Conservation (phyloP, 2,797 vertebrate species). For the Yasuhikotakia modesta region DNA sequence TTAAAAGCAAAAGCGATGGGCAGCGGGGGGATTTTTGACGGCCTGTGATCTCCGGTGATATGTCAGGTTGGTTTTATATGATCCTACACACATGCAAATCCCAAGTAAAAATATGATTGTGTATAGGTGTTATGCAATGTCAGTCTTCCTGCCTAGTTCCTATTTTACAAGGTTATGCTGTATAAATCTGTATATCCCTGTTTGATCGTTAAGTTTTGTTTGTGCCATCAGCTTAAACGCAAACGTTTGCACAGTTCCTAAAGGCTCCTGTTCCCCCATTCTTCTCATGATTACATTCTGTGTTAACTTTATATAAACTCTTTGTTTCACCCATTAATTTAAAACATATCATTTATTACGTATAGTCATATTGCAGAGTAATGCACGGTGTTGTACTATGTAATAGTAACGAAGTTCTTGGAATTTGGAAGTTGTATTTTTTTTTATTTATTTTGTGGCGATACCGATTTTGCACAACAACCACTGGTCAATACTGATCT, state of each 20-base stretch:
- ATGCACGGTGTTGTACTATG: constrained; percentile 9
- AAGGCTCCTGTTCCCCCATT: neutral
- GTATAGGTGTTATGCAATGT: neutral
- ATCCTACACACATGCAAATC: neutral
- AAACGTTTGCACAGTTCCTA: constrained; percentile 20
- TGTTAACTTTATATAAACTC: neutral
- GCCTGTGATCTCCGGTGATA: constrained; percentile 25
- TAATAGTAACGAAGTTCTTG: neutral
- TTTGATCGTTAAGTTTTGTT: neutral
- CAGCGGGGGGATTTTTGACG: constrained; percentile 1
- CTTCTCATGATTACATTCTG: neutral
- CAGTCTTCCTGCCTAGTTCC: neutral
- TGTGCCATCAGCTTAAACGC: neutral
- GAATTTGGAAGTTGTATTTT: no score
- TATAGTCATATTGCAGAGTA: constrained; percentile 20
- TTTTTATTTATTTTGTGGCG: neutral
- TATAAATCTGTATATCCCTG: neutral
- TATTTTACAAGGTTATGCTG: neutral
- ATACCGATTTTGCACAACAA: no score
- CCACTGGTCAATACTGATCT: no score
- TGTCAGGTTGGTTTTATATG: constrained; percentile 36
- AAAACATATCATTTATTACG: neutral
- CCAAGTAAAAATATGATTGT: neutral
- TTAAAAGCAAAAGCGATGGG: constrained; percentile 12
- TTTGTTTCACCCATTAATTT: neutral